phyloP scores from a whole-genome alignment of 2,888 invertebrate species.

The Drosophila aldrichi region DNA sequence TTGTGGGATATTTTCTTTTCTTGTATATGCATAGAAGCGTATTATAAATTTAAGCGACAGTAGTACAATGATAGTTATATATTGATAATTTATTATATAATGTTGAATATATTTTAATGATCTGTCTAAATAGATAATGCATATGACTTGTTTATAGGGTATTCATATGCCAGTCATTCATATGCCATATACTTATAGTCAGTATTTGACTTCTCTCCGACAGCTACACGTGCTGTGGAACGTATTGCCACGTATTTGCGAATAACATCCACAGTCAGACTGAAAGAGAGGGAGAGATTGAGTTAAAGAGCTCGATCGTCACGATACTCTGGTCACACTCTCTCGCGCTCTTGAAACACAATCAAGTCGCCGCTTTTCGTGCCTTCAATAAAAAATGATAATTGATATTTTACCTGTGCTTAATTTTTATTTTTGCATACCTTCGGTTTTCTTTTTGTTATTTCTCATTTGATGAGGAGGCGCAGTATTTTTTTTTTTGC shows the following conservation, averaged over 20 bases:
- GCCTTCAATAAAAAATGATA: constrained; percentile 67
- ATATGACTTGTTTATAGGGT: constrained; percentile 11
- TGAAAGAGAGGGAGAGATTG: neutral
- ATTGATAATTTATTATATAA: no score
- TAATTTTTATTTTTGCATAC: constrained; percentile 33
- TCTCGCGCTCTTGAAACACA: constrained; percentile 28
- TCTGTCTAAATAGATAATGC: neutral
- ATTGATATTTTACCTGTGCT: constrained; percentile 63
- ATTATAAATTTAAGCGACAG: neutral
- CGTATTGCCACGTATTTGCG: constrained; percentile 19
- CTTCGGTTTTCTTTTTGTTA: constrained; percentile 4
- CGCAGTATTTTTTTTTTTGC: constrained; percentile 36
- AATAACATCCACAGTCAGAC: constrained; percentile 33
- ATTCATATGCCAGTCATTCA: neutral
- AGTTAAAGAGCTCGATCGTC: constrained; percentile 20
- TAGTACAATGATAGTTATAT: no score
- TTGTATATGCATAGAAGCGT: neutral
- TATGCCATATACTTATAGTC: neutral
- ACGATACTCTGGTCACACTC: constrained; percentile 38
- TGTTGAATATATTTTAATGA: neutral
- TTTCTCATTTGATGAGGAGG: constrained; percentile 13
- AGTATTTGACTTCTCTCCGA: constrained; percentile 14
- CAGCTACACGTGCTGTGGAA: constrained; percentile 68
- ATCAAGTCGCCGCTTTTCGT: constrained; percentile 40
- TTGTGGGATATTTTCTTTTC: no score